These are phyloP conservation scores for Saccostrea cuccullata DNA, from an alignment of 1,140 invertebrate genomes.

Conservation along the genomic window DNA sequence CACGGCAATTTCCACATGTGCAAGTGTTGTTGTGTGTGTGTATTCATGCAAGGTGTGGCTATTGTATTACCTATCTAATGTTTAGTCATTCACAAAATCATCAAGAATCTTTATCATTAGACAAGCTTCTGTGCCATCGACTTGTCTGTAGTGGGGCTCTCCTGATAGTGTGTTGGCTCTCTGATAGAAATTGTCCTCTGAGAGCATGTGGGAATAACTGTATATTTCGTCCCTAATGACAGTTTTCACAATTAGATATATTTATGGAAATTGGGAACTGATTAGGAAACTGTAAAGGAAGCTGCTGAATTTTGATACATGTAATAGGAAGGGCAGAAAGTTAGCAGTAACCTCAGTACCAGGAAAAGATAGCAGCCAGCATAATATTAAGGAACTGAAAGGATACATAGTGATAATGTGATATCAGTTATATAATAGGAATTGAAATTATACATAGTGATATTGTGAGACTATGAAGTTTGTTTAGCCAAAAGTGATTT, in stretches of 20 bases:
- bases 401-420: too few relatives aligned
- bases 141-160: neutral
- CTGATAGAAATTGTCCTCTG: neutral
- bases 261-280: neutral
- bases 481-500: too few relatives aligned
- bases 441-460: too few relatives aligned
- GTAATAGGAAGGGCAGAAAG: neutral
- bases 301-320: neutral
- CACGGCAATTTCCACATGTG: slow-evolving; percentile 32
- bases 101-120: neutral
- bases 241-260: neutral
- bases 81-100: slow-evolving; percentile 30
- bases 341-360: too few relatives aligned
- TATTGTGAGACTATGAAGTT: too few relatives aligned
- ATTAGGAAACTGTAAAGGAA: neutral
- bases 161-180: neutral
- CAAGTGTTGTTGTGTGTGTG: slow-evolving; percentile 18
- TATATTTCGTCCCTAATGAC: neutral
- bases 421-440: too few relatives aligned
- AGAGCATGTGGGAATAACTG: neutral
- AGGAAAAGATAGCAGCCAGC: too few relatives aligned
- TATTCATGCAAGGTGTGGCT: slow-evolving; percentile 33
- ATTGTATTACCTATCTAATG: slow-evolving; percentile 19
- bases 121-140: neutral
- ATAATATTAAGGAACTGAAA: too few relatives aligned